Conservation (phyloP, 2,797 vertebrate species). For the Phrynocephalus forsythii region DNA sequence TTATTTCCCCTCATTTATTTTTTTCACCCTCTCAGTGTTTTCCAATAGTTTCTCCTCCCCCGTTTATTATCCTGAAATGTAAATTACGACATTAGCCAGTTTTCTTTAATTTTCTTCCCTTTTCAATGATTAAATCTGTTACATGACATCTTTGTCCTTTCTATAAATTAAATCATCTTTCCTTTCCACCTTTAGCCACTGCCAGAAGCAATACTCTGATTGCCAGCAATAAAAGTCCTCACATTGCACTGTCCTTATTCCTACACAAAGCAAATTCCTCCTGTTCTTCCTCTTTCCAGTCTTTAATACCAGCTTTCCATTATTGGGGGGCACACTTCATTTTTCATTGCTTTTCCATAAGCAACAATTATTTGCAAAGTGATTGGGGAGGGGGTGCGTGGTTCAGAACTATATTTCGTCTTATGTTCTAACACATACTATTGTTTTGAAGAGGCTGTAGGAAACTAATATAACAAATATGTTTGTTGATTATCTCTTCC, state of each 20-base stretch:
- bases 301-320: constrained; percentile 46
- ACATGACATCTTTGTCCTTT: constrained; percentile 85
- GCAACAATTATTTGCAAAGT: constrained; percentile 68
- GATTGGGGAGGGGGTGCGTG: constrained; percentile 21
- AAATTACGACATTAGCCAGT: constrained; percentile 82
- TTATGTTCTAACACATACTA: constrained; percentile 79
- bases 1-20: constrained; percentile 75
- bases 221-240: constrained; percentile 73
- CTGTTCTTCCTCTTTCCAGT: constrained; percentile 38
- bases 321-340: constrained; percentile 27
- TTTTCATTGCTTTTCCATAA: constrained; percentile 72
- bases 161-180: constrained; percentile 86
- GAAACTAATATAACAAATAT: constrained; percentile 80
- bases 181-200: constrained; percentile 81
- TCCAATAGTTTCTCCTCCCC: constrained; percentile 77
- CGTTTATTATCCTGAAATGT: constrained; percentile 85
- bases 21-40: constrained; percentile 66
- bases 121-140: constrained; percentile 85
- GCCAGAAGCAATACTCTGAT: constrained; percentile 75
- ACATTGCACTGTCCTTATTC: constrained; percentile 76
- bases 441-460: constrained; percentile 71
- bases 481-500: constrained; percentile 71
- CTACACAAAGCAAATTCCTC: constrained; percentile 67
- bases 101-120: constrained; percentile 78
- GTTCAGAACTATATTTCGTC: constrained; percentile 68